Base-by-base conservation (phyloP, 2,888 invertebrate genomes). In the Drosophila prostipennis region DNA sequence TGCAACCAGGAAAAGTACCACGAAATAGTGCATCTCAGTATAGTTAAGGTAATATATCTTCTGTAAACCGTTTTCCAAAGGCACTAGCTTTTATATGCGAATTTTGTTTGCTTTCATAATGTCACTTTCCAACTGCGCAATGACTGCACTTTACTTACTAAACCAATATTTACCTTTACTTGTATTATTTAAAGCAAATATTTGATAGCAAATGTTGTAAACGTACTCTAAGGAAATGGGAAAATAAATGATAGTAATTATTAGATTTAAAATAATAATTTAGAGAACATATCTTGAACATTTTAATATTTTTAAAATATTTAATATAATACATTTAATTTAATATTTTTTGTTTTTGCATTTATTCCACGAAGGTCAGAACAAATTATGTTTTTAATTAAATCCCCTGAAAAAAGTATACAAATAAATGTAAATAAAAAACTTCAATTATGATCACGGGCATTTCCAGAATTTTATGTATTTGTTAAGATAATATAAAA, bases 401-500 rank as follows among this genome's bases (percentile, higher is more conserved):
- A 23, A 26, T 26, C 26, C 26, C 26, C 26, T 6, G 26, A 26
- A 26, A 26, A 26, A 26, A 6, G 5, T 1, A 26, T 26, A 19
- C 0, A 42, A 19, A 2, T 23, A 34, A 11, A 34, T 34, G 29
- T 3, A 8, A 16, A 11, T 8, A 26, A n/a, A 37, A 45, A n/a
- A 29, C 45, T 19, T 8, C 26, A 32, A 36, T 37, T 59, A 34
- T 32, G 39, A 8, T 60, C 13, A 32, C 1, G 45, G 58, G 43
- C 29, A 14, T 61, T 16, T 14, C 37, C 46, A 23, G 46, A 26
- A 39, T 4, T 48, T 8, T 11, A 32, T 19, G n/a, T 68, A 55
- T 48, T 68, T 67, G 42, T 32, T 56, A 7, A 5, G 7, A 68
- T 29, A 67, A 42, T 23, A 37, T 48, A 53, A 16, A 48, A 45